These are phyloP conservation scores for Teleopsis dalmanni DNA, from an alignment of 1,140 invertebrate species.

Conservation along the genomic window DNA sequence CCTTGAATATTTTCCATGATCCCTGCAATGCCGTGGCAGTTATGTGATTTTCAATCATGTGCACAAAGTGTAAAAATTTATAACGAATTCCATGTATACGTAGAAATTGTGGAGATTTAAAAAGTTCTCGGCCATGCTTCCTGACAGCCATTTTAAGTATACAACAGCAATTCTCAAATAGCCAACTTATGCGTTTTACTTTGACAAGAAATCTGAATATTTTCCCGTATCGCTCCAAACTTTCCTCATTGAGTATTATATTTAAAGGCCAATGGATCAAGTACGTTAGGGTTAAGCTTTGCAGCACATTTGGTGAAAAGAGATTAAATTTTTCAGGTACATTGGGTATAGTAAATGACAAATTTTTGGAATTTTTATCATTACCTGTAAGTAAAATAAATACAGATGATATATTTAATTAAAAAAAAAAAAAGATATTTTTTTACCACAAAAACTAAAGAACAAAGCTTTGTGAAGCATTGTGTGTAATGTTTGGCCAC, in stretches of 20 bases:
- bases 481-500: conserved; percentile 57
- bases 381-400: conserved; percentile 29
- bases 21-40: conserved; percentile 60
- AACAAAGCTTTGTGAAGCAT: conserved; percentile 58
- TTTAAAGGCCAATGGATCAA: conserved; percentile 67
- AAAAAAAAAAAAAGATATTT: not conserved
- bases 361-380: conserved; percentile 50
- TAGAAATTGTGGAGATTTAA: conserved; percentile 52
- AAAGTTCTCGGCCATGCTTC: conserved; percentile 45
- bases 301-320: conserved; percentile 55
- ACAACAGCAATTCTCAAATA: conserved; percentile 59
- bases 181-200: conserved; percentile 64
- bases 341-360: conserved; percentile 52
- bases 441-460: conserved; percentile 26
- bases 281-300: conserved; percentile 60
- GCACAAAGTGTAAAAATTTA: conserved; percentile 64
- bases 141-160: conserved; percentile 49
- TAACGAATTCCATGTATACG: conserved; percentile 59
- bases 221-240: conserved; percentile 58
- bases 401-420: not conserved
- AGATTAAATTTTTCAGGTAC: conserved; percentile 53
- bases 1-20: conserved; percentile 63
- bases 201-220: conserved; percentile 69
- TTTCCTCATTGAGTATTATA: conserved; percentile 62
- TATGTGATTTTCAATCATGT: conserved; percentile 63